Evolutionary conservation across 1,140 invertebrate species (phyloP).

Genomic region (Ptiloglossa arizonensis): DNA sequence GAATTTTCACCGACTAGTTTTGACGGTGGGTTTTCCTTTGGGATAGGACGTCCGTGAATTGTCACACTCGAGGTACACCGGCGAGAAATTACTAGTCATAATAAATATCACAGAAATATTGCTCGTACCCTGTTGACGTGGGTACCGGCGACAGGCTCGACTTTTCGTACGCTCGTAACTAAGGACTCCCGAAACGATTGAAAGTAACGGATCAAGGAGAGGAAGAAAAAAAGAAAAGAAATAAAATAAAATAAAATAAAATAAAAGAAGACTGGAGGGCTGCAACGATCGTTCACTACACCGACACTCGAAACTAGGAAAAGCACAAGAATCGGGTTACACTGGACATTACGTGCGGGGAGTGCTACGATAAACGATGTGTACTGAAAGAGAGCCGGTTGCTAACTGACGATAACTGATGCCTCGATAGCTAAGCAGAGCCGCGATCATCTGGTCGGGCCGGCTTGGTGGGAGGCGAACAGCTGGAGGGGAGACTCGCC

Average conservation of each 20-base stretch:
- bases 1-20: conserved; percentile 51
- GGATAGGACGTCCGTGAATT: conserved; percentile 72
- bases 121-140: conserved; percentile 5
- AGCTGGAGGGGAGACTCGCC: conserved; percentile 51
- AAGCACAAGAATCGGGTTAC: conserved; percentile 66
- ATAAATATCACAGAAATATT: conserved; percentile 63
- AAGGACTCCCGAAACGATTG: not conserved
- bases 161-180: not conserved
- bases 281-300: conserved; percentile 38
- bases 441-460: conserved; percentile 76
- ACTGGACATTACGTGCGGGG: conserved; percentile 66
- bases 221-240: not conserved
- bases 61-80: conserved; percentile 69
- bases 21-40: conserved; percentile 28
- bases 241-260: not conserved
- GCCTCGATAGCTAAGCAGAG: conserved; percentile 59
- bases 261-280: not conserved
- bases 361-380: conserved; percentile 42
- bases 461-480: conserved; percentile 6
- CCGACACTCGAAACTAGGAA: conserved; percentile 28
- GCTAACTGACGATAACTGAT: conserved; percentile 78
- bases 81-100: conserved; percentile 61
- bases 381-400: conserved; percentile 75
- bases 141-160: conserved; percentile 11
- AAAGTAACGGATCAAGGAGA: not conserved